A percentile compares a stretch with the other conserved stretches of the same genome.
phyloP scores from a whole-genome alignment of 2,113 vertebrate genomes.

The Clupea harengus region DNA sequence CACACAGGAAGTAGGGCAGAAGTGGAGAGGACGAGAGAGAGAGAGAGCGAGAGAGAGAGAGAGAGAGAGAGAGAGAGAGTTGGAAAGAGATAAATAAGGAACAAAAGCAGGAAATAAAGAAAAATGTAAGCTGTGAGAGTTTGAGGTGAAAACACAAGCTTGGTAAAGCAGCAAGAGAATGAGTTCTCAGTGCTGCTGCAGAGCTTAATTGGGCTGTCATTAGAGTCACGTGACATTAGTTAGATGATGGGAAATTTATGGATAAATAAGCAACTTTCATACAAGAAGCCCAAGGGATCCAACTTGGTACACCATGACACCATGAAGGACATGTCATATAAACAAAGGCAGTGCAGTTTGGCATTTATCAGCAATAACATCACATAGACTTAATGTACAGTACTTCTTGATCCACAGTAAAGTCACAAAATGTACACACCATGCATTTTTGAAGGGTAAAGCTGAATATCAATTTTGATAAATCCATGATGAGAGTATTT shows the following conservation, averaged over 20 bases:
- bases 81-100: not conserved
- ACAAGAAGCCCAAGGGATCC: not conserved
- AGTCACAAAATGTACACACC: too few relatives aligned
- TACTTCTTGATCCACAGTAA: too few relatives aligned
- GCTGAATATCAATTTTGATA: too few relatives aligned
- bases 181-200: not conserved
- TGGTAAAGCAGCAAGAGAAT: not conserved
- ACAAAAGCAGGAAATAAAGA: not conserved
- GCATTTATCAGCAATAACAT: not conserved
- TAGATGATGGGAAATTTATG: not conserved
- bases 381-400: not conserved
- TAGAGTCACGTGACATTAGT: not conserved
- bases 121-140: not conserved
- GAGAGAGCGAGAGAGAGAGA: constrained; percentile 32
- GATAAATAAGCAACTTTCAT: not conserved
- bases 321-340: not conserved
- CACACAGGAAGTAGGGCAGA: constrained; percentile 63
- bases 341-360: not conserved
- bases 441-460: too few relatives aligned
- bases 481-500: too few relatives aligned
- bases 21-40: constrained; percentile 23
- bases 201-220: not conserved
- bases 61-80: constrained; percentile 35
- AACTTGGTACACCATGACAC: not conserved
- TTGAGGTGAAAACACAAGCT: not conserved